A percentile compares a stretch with the other conserved stretches of the same genome.
phyloP scores from a whole-genome alignment of 2,797 vertebrate genomes.

The Erethizon dorsatum region DNA sequence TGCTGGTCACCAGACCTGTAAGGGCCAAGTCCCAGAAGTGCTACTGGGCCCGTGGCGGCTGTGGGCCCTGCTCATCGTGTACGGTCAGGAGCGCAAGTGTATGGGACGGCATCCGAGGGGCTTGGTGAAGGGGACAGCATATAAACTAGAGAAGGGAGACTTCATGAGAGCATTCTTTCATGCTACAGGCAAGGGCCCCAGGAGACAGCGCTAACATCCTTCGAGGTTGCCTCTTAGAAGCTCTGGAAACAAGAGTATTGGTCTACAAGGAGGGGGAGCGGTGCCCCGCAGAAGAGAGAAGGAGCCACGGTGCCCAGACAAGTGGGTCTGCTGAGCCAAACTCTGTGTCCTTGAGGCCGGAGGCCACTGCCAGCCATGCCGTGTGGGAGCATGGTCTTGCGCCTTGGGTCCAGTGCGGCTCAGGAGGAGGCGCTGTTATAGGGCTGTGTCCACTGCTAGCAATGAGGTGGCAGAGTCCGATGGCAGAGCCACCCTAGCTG shows the following conservation, averaged over 20 bases:
- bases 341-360: fast-evolving
- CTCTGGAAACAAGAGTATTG: too few species aligned
- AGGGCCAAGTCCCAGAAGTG: background rate
- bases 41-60: background rate
- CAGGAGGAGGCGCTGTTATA: background rate
- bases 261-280: background rate
- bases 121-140: background rate
- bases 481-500: background rate
- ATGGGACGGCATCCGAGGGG: background rate
- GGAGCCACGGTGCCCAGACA: background rate
- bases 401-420: too few species aligned
- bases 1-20: background rate
- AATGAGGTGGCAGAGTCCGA: too few species aligned
- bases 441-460: background rate
- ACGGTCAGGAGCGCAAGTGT: background rate
- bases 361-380: background rate
- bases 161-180: background rate
- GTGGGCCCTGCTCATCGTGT: too few species aligned
- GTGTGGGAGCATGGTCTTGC: too few species aligned
- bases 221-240: background rate
- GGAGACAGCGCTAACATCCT: background rate
- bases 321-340: too few species aligned
- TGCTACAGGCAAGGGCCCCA: background rate
- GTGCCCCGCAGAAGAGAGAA: background rate
- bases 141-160: background rate